These are phyloP conservation scores for Acheta domesticus DNA, from an alignment of 2,888 invertebrate species.

Conservation along the genomic window DNA sequence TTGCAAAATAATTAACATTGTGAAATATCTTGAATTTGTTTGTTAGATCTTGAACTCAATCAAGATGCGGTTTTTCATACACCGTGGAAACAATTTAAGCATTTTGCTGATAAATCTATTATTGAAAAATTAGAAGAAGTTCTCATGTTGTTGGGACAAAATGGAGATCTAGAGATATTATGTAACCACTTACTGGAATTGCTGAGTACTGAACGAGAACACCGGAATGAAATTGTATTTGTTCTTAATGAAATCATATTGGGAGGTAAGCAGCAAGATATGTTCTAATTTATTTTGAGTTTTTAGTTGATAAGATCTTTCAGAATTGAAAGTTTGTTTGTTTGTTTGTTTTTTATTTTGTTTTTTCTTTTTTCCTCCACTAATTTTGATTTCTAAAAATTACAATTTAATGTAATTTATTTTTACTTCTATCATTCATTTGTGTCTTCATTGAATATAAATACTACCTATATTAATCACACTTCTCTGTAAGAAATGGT, in stretches of 20 bases:
- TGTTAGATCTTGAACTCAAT: conserved; percentile 47
- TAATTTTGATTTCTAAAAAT: too few species aligned
- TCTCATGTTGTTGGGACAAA: conserved; percentile 55
- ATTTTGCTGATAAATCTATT: conserved; percentile 53
- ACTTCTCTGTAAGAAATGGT: too few species aligned
- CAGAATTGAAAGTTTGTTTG: too few species aligned
- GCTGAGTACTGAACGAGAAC: conserved; percentile 51
- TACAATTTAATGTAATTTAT: too few species aligned
- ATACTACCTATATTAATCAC: too few species aligned
- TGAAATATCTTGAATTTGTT: conserved; percentile 31
- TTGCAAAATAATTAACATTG: too few species aligned
- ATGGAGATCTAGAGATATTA: conserved; percentile 53
- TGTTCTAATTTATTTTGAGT: too few species aligned
- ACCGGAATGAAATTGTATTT: conserved; percentile 60
- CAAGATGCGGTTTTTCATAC: conserved; percentile 41
- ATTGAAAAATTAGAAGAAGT: conserved; percentile 54
- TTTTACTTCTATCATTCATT: too few species aligned
- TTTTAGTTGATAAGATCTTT: too few species aligned
- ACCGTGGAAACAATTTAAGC: conserved; percentile 64
- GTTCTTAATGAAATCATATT: conserved; percentile 58
- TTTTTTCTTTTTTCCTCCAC: too few species aligned
- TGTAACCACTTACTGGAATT: conserved; percentile 61
- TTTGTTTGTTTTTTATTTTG: too few species aligned
- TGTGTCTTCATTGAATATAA: too few species aligned
- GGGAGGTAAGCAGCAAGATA: conserved; percentile 25